phyloP scores from a whole-genome alignment of 2,888 invertebrate genomes.

The Phytoseiulus persimilis region DNA sequence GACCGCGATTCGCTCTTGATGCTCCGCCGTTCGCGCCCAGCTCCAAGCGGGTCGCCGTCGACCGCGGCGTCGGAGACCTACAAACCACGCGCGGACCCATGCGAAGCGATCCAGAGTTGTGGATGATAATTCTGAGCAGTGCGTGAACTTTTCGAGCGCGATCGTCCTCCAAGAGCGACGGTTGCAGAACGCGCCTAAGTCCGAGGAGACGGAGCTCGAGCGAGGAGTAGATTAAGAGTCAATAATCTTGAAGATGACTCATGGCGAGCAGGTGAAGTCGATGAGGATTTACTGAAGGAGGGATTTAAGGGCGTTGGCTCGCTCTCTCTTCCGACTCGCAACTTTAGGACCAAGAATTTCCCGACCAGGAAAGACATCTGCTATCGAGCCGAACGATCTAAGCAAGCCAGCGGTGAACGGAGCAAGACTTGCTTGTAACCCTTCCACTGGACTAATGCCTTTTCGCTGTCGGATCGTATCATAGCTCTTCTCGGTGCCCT shows the following conservation, averaged over 20 bases:
- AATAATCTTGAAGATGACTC: background rate
- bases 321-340: background rate
- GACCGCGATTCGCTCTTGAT: background rate
- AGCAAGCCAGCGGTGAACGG: too few species aligned
- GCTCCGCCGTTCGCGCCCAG: background rate
- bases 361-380: background rate
- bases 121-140: too few species aligned
- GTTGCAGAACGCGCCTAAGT: background rate
- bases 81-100: background rate
- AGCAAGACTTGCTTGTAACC: background rate
- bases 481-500: background rate
- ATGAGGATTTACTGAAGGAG: background rate
- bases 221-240: background rate
- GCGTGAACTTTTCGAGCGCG: background rate
- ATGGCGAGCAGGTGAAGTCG: background rate
- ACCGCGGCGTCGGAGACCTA: background rate
- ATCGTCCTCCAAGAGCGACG: background rate
- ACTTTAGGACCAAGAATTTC: background rate
- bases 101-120: background rate
- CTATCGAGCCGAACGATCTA: background rate
- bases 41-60: background rate
- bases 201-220: background rate
- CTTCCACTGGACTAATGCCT: background rate
- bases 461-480: background rate
- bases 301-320: background rate